Evolutionary conservation across 2,797 vertebrate species (phyloP).

Genomic region (Crenichthys baileyi): DNA sequence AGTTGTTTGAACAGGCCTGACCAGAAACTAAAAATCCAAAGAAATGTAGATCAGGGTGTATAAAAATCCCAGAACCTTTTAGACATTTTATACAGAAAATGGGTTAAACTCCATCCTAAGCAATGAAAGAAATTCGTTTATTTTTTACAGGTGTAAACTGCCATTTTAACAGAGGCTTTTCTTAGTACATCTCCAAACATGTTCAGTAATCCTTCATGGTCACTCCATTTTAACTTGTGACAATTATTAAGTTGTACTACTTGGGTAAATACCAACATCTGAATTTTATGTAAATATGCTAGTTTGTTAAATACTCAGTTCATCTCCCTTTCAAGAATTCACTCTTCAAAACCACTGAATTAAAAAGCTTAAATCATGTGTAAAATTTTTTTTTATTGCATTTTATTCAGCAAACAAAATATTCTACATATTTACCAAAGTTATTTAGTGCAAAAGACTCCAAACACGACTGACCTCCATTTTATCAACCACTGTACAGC

Average conservation of each 20-base stretch:
- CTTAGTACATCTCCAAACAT: neutral
- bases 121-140: neutral
- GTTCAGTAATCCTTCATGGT: neutral
- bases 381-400: constrained; percentile 1
- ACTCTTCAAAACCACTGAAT: neutral
- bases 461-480: neutral
- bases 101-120: neutral
- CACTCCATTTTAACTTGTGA: neutral
- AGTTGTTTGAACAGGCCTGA: neutral
- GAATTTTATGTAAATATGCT: neutral
- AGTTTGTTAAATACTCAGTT: neutral
- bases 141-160: neutral
- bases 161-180: no score
- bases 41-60: neutral
- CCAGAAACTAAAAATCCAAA: neutral
- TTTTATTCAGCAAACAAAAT: neutral
- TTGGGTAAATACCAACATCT: neutral
- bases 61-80: neutral
- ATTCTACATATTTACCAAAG: neutral
- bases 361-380: neutral
- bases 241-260: neutral
- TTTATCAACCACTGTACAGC: neutral
- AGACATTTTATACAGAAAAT: no score
- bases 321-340: neutral
- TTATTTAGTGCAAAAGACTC: neutral